phyloP scores from a whole-genome alignment of 2,888 invertebrate genomes.

The Allolobophora icterica region DNA sequence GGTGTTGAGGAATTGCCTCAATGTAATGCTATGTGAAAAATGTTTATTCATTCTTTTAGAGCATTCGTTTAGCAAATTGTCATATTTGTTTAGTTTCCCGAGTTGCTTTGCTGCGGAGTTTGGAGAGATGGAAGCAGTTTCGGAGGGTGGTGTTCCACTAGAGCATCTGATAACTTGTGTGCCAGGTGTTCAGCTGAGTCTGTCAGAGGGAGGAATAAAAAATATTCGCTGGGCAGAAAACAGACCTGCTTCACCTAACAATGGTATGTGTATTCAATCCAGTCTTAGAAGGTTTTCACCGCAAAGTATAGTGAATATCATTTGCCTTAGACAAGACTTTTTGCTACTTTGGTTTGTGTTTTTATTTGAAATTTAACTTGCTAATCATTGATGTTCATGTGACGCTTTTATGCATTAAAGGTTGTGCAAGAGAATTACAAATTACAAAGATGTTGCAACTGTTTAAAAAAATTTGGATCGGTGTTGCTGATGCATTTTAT shows the following conservation, averaged over 20 bases:
- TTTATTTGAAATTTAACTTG: too few species aligned
- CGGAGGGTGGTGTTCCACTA: slow-evolving; percentile 77
- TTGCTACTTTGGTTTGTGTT: too few species aligned
- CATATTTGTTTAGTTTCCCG: slow-evolving; percentile 61
- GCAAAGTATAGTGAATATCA: neutral
- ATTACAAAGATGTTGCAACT: too few species aligned
- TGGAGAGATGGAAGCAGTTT: slow-evolving; percentile 68
- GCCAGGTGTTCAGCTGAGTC: slow-evolving; percentile 73
- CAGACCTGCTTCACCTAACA: slow-evolving; percentile 50
- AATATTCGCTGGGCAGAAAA: slow-evolving; percentile 68
- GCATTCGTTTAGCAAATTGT: neutral
- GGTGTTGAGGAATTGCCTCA: neutral
- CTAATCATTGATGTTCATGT: too few species aligned
- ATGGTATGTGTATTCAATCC: slow-evolving; percentile 47
- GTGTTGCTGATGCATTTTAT: too few species aligned
- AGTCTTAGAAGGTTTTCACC: neutral
- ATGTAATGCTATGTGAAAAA: too few species aligned
- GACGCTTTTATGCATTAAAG: too few species aligned
- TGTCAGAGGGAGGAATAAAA: slow-evolving; percentile 69
- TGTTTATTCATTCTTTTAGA: too few species aligned
- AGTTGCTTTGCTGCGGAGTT: slow-evolving; percentile 82
- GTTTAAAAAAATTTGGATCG: too few species aligned
- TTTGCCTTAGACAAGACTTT: neutral
- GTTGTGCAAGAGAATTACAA: too few species aligned
- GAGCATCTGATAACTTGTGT: slow-evolving; percentile 89